Evolutionary conservation across 2,113 vertebrate species (phyloP).

Genomic region (Oplegnathus fasciatus): DNA sequence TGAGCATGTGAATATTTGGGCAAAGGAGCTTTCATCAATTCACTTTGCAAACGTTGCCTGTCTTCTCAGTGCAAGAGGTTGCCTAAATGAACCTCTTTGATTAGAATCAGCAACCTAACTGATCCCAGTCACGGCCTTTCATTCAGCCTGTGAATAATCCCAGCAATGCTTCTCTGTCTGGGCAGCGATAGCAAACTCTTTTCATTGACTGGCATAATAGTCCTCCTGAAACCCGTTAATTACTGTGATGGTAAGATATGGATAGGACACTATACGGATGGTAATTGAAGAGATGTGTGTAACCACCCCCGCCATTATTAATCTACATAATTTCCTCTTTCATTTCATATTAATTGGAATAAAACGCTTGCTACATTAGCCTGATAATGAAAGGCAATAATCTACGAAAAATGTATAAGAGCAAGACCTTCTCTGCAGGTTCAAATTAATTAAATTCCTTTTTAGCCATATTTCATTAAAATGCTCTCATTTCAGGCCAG

Average conservation of each 20-base stretch:
- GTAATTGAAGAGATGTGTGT: slow-evolving; percentile 80
- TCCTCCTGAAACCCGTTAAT: slow-evolving; percentile 72
- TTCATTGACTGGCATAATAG: slow-evolving; percentile 58
- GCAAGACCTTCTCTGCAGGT: slow-evolving; percentile 87
- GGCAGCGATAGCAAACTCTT: slow-evolving; percentile 37
- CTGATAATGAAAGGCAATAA: slow-evolving; percentile 90
- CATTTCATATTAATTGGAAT: slow-evolving; percentile 93
- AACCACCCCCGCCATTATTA: slow-evolving; percentile 88
- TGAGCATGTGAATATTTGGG: background rate
- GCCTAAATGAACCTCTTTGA: slow-evolving; percentile 36
- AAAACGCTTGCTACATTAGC: slow-evolving; percentile 94
- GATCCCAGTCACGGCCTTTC: slow-evolving; percentile 53
- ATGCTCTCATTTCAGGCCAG: slow-evolving; percentile 84
- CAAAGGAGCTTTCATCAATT: slow-evolving; percentile 37
- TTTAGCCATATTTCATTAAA: slow-evolving; percentile 93
- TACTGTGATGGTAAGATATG: slow-evolving; percentile 75
- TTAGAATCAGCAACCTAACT: slow-evolving; percentile 43
- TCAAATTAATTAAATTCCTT: slow-evolving; percentile 93
- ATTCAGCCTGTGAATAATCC: slow-evolving; percentile 31
- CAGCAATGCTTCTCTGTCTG: slow-evolving; percentile 20
- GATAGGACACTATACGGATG: slow-evolving; percentile 44
- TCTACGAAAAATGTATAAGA: slow-evolving; percentile 87
- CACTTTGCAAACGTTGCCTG: slow-evolving; percentile 1
- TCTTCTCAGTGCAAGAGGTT: slow-evolving; percentile 5
- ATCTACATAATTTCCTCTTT: slow-evolving; percentile 91